Evolutionary conservation across 2,888 invertebrate species (phyloP), one percentile per base, ranked within the genome.

Genomic region (Dasysyrphus albostriatus): DNA sequence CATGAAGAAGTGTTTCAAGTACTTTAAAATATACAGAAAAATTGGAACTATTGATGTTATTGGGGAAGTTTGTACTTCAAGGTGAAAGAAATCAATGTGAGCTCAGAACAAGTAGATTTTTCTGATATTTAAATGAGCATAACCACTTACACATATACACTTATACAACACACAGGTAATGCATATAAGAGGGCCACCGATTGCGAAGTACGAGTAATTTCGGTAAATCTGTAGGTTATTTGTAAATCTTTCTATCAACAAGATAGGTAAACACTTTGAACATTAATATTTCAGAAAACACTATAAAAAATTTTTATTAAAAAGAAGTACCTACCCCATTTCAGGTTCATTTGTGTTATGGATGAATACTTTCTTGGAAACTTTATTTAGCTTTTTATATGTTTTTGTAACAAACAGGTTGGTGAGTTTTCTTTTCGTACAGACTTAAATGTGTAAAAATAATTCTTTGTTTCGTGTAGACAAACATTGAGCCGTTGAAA

Each of bases 41-140:
- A 77, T 85, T 69, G 73, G 67, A 85, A 73, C 73, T 85, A 85
- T 81, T 74, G 85, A 74, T 65, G 72, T 80, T 80, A 72, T 80
- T 79, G 83, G 59, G 75, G 58, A 79, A 73, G 74, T 74, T 67
- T 67, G 67, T 67, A 51, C 51, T 67, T 67, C 65, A 65, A 65
- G 47, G 65, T 47, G 65, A 47, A 65, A 47, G 63, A 47, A 65
- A 65, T 65, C 44, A 65, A 65, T 65, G 65, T 67, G 37, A 51
- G 51, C 14, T 49, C 14, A 19, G 67, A 51, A n/a, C 67, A 51
- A 51, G 51, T 49, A 49, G 8, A n/a, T 47, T 16, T 44, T 65
- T 65, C 32, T 65, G 51, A 39, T 67, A 65, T 67, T 51, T 51
- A 67, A 67, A 67, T 44, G 49, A 67, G 51, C 67, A 67, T 51